A percentile compares a stretch with the other conserved stretches of the same genome.
Conservation (phyloP, 1,140 invertebrate genomes). For the Streblospio benedicti region DNA sequence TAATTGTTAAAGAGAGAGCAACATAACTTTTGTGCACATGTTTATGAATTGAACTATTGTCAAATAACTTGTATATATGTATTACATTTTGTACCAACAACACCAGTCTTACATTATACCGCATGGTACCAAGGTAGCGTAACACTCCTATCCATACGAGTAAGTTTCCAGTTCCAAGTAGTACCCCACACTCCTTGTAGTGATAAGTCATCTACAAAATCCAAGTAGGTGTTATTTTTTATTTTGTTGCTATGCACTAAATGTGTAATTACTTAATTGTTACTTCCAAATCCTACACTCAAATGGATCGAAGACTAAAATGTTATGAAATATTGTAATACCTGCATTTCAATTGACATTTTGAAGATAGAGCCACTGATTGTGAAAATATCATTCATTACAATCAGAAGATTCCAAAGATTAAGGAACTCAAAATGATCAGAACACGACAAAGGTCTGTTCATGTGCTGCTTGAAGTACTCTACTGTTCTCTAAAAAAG, state of each 20-base stretch:
- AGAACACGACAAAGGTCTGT: constrained; percentile 65
- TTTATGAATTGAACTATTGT: too few relatives aligned
- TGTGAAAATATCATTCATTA: constrained; percentile 87
- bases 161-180: constrained; percentile 87
- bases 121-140: constrained; percentile 93
- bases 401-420: constrained; percentile 89
- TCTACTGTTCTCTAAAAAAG: constrained; percentile 56
- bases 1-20: too few relatives aligned
- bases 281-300: background rate
- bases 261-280: too few relatives aligned
- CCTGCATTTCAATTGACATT: constrained; percentile 81
- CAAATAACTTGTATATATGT: too few relatives aligned
- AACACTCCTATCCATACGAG: constrained; percentile 95
- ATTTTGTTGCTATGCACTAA: too few relatives aligned
- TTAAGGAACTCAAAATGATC: constrained; percentile 88
- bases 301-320: background rate
- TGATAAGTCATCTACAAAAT: constrained; percentile 52
- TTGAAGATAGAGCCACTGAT: constrained; percentile 87
- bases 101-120: constrained; percentile 88
- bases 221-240: too few relatives aligned
- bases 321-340: too few relatives aligned
- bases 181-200: constrained; percentile 89
- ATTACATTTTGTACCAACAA: too few relatives aligned
- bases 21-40: too few relatives aligned
- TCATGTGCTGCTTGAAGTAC: constrained; percentile 65